Evolutionary conservation across 2,888 invertebrate species (phyloP).

Genomic region (Leptinotarsa haldemani): DNA sequence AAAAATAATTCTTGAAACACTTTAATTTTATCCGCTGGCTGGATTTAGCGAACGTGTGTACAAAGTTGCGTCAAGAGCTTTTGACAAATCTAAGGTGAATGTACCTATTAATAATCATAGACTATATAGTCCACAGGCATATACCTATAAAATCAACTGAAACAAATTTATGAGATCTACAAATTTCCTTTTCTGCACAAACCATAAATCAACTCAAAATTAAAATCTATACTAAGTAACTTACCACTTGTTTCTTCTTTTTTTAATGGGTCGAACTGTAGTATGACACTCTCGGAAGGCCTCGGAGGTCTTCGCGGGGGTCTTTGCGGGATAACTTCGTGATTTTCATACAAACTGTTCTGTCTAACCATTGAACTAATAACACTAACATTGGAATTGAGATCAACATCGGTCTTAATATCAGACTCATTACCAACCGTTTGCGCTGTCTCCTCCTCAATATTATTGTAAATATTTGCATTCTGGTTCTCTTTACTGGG

Average conservation of each 20-base stretch:
- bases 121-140: too few species aligned
- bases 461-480: constrained; percentile 47
- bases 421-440: constrained; percentile 43
- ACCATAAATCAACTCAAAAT: constrained; percentile 27
- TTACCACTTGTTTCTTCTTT: constrained; percentile 43
- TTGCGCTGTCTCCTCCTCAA: constrained; percentile 33
- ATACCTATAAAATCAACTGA: background rate
- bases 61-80: too few species aligned
- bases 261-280: constrained; percentile 78
- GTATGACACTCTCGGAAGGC: constrained; percentile 73
- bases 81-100: too few species aligned
- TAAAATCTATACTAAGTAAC: too few species aligned
- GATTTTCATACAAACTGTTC: constrained; percentile 68
- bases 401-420: constrained; percentile 38
- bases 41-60: too few species aligned
- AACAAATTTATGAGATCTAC: too few species aligned
- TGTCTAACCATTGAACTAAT: constrained; percentile 35
- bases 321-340: constrained; percentile 49
- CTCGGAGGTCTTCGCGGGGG: constrained; percentile 55
- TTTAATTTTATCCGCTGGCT: too few species aligned
- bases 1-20: too few species aligned
- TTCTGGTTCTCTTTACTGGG: constrained; percentile 42
- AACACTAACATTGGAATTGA: constrained; percentile 47
- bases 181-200: too few species aligned
- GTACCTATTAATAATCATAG: too few species aligned